Base-by-base conservation (phyloP, 1,140 invertebrate species). In the Drosophila gunungcola region DNA sequence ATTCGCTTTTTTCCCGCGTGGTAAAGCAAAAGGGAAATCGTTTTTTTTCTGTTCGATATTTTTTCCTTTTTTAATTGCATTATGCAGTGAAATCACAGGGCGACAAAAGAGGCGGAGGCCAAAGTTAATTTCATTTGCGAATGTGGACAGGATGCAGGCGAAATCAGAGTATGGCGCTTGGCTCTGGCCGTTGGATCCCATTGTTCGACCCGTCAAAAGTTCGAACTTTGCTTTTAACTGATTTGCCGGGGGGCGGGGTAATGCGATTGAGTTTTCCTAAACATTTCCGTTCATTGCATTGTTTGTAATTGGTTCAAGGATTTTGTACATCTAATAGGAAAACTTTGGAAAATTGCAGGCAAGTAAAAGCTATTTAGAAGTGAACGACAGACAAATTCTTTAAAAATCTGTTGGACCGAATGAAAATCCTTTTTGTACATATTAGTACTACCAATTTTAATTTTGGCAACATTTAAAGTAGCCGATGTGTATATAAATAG, bases 21-120 rank as follows among this genome's bases (percentile, higher is more conserved):
- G 45, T 45, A 61, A 62, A 62, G 73, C 63, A 65, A 64, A 68
- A 74, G 67, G 56, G 79, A 84, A 85, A 80, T 76, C 64, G 64
- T 36, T 70, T 49, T 36, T 70, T 49, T 69, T 70, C 16, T 69
- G 41, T 57, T 53, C 43, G 29, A 43, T 36, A 27, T 32, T 42
- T 49, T 69, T 46, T 70, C 6, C 46, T 13, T 77, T 84, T 84
- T 84, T 84, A 84, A 84, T 84, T 84, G 80, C 81, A 84, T 84
- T 84, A 84, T 84, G 80, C 76, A 80, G 80, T 39, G 67, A 80
- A 83, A 83, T 83, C 80, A 69, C 68, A 57, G 52, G 12, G 51
- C 6, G 27, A 52, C 52, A 29, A 34, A 10, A 16, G 52, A n/a
- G 32, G 38, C 16, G 32, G 13, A 3, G 68, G 49, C 41, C 43